Evolutionary conservation across 1,140 invertebrate genomes (phyloP).

Genomic region (Neotoxoptera formosana): DNA sequence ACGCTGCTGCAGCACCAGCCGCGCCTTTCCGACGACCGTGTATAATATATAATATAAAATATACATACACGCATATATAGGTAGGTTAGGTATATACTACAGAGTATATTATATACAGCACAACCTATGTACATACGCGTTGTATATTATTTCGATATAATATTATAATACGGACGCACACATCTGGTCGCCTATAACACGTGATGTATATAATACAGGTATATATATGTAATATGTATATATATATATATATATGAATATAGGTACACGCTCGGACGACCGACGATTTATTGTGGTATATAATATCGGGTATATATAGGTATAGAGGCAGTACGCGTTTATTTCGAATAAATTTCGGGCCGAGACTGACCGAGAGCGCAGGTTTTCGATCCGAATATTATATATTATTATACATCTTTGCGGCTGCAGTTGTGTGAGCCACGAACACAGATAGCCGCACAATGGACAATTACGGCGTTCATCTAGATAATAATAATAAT

Average conservation of each 20-base stretch:
- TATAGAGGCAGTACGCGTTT: background rate
- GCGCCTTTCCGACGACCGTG: background rate
- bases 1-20: background rate
- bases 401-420: background rate
- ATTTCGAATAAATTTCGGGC: background rate
- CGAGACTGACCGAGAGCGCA: background rate
- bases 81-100: too few relatives aligned
- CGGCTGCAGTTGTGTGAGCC: background rate
- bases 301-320: background rate
- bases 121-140: background rate
- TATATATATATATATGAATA: too few relatives aligned
- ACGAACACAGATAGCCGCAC: background rate
- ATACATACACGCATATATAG: too few relatives aligned
- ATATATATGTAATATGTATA: too few relatives aligned
- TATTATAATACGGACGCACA: background rate
- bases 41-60: conserved; percentile 15
- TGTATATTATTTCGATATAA: background rate
- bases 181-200: background rate
- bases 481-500: conserved; percentile 23
- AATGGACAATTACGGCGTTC: conserved; percentile 14
- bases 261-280: background rate
- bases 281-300: background rate
- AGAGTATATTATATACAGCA: background rate
- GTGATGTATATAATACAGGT: too few relatives aligned
- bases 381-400: background rate